A percentile compares a stretch with the other conserved stretches of the same genome.
These are phyloP conservation scores for Macrotrachela quadricornifera DNA, from an alignment of 1,140 invertebrate species.

Conservation along the genomic window DNA sequence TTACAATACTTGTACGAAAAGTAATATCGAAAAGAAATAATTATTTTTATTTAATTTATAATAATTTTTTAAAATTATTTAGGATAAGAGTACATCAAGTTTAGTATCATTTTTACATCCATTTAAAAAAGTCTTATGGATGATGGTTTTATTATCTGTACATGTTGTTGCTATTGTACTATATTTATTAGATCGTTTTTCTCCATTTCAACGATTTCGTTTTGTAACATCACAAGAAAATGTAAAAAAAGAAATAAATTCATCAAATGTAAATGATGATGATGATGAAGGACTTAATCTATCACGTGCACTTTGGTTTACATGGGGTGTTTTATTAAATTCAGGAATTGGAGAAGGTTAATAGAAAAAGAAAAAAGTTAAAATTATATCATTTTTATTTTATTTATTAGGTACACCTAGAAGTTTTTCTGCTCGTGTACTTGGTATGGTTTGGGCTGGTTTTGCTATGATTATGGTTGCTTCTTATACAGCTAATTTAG, in stretches of 20 bases:
- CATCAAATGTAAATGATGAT: slow-evolving; percentile 45
- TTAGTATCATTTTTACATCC: slow-evolving; percentile 96
- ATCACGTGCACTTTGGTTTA: slow-evolving; percentile 96
- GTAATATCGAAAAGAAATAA: slow-evolving; percentile 31
- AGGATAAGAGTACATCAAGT: slow-evolving; percentile 81
- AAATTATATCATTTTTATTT: neutral
- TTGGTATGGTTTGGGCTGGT: slow-evolving; percentile 98
- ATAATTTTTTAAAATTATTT: slow-evolving; percentile 13
- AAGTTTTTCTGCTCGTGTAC: slow-evolving; percentile 84
- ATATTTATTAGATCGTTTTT: slow-evolving; percentile 57
- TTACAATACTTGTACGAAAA: slow-evolving; percentile 91
- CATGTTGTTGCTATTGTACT: slow-evolving; percentile 88
- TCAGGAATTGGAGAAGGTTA: slow-evolving; percentile 92
- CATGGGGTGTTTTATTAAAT: slow-evolving; percentile 94
- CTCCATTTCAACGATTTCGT: neutral
- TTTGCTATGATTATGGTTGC: slow-evolving; percentile 99
- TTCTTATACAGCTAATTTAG: slow-evolving; percentile 88
- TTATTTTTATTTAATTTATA: too few species aligned
- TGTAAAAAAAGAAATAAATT: too few species aligned
- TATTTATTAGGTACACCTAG: slow-evolving; percentile 57
- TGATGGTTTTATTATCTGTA: slow-evolving; percentile 86
- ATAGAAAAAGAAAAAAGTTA: neutral
- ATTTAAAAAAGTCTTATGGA: slow-evolving; percentile 93
- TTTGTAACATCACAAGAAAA: too few species aligned
- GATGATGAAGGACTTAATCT: slow-evolving; percentile 55